These are phyloP conservation scores for Chromis chromis DNA, from an alignment of 2,797 vertebrate genomes.

Conservation along the genomic window DNA sequence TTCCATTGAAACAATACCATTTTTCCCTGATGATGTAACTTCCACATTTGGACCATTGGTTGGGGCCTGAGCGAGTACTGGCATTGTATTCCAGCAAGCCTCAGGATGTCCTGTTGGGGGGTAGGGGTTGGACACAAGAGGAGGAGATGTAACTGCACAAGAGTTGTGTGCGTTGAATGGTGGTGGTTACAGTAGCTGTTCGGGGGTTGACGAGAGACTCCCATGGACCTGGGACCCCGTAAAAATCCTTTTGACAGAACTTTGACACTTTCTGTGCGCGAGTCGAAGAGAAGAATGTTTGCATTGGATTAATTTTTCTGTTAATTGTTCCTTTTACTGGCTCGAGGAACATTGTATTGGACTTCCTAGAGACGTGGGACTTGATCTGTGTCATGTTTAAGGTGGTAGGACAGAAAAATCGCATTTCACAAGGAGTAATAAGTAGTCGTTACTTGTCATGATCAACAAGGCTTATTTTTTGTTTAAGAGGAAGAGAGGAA, in stretches of 20 bases:
- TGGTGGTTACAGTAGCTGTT: conserved; percentile 54
- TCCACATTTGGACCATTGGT: conserved; percentile 82
- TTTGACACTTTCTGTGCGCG: background rate
- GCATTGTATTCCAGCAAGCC: conserved; percentile 95
- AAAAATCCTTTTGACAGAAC: conserved; percentile 3
- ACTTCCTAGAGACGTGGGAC: background rate
- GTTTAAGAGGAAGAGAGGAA: background rate
- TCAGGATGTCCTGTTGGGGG: conserved; percentile 97
- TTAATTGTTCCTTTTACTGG: conserved; percentile 1
- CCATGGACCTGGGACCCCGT: conserved; percentile 14
- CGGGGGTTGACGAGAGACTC: conserved; percentile 36
- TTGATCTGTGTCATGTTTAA: conserved; percentile 5
- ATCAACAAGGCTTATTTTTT: conserved; percentile 4
- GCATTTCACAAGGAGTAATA: background rate
- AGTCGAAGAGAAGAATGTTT: background rate
- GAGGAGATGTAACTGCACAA: conserved; percentile 83
- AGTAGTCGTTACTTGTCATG: background rate
- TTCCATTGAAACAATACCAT: conserved; percentile 85
- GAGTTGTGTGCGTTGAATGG: conserved; percentile 57
- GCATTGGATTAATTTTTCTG: conserved; percentile 9
- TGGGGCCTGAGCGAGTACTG: conserved; percentile 81
- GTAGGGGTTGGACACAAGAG: conserved; percentile 66
- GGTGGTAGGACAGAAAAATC: background rate
- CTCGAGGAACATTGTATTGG: background rate
- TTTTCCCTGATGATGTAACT: conserved; percentile 87